Conservation (phyloP, 2,888 invertebrate genomes). For the Resseliella maxima region DNA sequence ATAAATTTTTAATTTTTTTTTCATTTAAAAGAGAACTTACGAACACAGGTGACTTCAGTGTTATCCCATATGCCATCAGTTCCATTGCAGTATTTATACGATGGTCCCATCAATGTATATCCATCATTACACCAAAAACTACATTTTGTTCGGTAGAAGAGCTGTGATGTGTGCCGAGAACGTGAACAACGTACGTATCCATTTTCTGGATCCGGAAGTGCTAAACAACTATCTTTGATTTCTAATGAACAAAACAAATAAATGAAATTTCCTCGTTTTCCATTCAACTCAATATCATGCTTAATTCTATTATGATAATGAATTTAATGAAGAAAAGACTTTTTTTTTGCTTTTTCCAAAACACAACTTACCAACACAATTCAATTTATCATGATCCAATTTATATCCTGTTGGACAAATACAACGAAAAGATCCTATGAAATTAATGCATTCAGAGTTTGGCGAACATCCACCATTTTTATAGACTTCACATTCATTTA, state of each 20-base stretch:
- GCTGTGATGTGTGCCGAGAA: slow-evolving; percentile 65
- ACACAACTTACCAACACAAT: slow-evolving; percentile 60
- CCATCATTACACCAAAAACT: slow-evolving; percentile 67
- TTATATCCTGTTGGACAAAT: slow-evolving; percentile 68
- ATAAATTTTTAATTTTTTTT: too few relatives aligned
- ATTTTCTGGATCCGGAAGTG: slow-evolving; percentile 64
- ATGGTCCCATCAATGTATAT: slow-evolving; percentile 70
- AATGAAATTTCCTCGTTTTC: too few relatives aligned
- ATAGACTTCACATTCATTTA: slow-evolving; percentile 69
- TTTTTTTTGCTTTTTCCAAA: too few relatives aligned
- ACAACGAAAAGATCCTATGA: slow-evolving; percentile 69
- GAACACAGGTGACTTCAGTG: slow-evolving; percentile 69
- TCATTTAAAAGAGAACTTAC: slow-evolving; percentile 65
- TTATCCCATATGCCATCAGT: slow-evolving; percentile 70
- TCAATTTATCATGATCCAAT: slow-evolving; percentile 62
- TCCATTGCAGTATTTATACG: slow-evolving; percentile 69
- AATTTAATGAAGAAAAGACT: neutral
- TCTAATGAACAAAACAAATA: slow-evolving; percentile 59
- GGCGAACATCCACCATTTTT: slow-evolving; percentile 66
- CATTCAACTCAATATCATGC: too few relatives aligned
- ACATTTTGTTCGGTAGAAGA: slow-evolving; percentile 66
- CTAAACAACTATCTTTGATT: slow-evolving; percentile 64
- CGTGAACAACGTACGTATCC: slow-evolving; percentile 65
- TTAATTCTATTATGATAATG: too few relatives aligned
- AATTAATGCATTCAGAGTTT: slow-evolving; percentile 67